Percentiles rank a stretch among this genome's conserved stretches.
Evolutionary conservation across 2,113 vertebrate genomes (phyloP).

Genomic region (Calypte anna): DNA sequence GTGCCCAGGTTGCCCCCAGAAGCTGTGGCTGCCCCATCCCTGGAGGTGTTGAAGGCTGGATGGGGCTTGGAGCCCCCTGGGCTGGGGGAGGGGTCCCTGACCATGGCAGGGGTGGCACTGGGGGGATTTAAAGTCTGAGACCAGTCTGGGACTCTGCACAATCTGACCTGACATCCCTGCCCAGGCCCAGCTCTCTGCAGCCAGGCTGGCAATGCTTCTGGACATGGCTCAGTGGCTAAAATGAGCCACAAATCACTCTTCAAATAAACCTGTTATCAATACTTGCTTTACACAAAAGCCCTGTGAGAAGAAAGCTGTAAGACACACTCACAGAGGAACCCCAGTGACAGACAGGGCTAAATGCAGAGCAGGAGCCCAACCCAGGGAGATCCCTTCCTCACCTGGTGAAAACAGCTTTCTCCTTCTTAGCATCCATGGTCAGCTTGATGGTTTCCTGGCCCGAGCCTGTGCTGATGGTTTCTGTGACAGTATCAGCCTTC

Average conservation of each 20-base stretch:
- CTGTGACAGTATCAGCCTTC: conserved; percentile 46
- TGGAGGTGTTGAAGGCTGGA: too few relatives aligned
- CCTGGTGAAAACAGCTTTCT: conserved; percentile 82
- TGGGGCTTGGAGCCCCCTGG: too few relatives aligned
- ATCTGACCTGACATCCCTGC: not conserved
- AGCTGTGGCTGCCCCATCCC: too few relatives aligned
- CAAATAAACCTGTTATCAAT: not conserved
- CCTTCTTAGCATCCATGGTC: conserved; percentile 73
- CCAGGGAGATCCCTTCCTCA: conserved; percentile 21
- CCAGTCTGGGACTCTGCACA: too few relatives aligned
- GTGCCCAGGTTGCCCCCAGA: too few relatives aligned
- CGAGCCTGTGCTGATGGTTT: conserved; percentile 65
- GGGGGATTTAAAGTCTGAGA: too few relatives aligned
- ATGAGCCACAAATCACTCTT: rapidly evolving
- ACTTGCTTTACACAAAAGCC: not conserved
- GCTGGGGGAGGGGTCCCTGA: too few relatives aligned
- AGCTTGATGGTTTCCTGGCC: conserved; percentile 75
- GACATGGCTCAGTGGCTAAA: not conserved
- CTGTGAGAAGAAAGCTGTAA: not conserved
- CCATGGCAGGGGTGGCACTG: too few relatives aligned
- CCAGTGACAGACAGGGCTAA: too few relatives aligned
- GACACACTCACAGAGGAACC: not conserved
- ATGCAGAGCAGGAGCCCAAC: not conserved
- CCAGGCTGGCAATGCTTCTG: rapidly evolving
- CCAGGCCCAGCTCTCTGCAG: not conserved